Percentiles rank a stretch among this genome's conserved stretches.
These are phyloP conservation scores for Drosophila subobscura DNA, from an alignment of 1,140 invertebrate genomes.

Conservation along the genomic window DNA sequence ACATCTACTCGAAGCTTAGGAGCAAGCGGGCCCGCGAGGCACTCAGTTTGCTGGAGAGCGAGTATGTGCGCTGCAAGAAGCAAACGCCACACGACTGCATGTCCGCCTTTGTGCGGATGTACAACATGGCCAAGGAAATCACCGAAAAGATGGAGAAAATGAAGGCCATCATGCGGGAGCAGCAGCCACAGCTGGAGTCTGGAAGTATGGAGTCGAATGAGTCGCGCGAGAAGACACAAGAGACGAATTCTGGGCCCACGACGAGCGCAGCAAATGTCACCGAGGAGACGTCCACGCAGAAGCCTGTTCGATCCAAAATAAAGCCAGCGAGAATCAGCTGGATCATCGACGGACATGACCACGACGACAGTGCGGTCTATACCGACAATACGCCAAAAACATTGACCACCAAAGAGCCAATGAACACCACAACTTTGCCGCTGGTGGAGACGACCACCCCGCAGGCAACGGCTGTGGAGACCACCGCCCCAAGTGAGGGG, in stretches of 20 bases:
- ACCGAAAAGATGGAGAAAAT: conserved; percentile 78
- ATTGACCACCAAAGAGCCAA: conserved; percentile 6
- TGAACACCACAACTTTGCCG: conserved; percentile 1
- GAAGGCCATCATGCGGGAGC: conserved; percentile 69
- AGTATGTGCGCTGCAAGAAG: conserved; percentile 73
- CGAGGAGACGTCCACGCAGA: conserved; percentile 29
- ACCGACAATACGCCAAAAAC: conserved; percentile 44
- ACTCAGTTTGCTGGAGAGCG: conserved; percentile 54
- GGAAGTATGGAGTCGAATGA: conserved; percentile 33
- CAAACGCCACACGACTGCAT: conserved; percentile 70
- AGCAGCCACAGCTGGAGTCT: conserved; percentile 42
- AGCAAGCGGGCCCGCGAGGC: conserved; percentile 62
- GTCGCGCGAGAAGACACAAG: background rate
- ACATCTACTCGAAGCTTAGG: conserved; percentile 56
- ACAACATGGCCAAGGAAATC: conserved; percentile 73
- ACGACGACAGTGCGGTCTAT: conserved; percentile 56
- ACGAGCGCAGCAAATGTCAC: conserved; percentile 4
- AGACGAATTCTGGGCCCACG: conserved; percentile 13
- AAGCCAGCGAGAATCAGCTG: conserved; percentile 69
- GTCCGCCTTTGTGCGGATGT: conserved; percentile 73
- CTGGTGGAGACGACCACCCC: conserved; percentile 8
- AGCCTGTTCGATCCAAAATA: conserved; percentile 56
- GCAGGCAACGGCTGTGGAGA: background rate
- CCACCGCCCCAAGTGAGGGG: background rate
- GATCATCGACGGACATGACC: conserved; percentile 72